Evolutionary conservation across 2,888 invertebrate species (phyloP).

Genomic region (Lasioglossum calceatum): DNA sequence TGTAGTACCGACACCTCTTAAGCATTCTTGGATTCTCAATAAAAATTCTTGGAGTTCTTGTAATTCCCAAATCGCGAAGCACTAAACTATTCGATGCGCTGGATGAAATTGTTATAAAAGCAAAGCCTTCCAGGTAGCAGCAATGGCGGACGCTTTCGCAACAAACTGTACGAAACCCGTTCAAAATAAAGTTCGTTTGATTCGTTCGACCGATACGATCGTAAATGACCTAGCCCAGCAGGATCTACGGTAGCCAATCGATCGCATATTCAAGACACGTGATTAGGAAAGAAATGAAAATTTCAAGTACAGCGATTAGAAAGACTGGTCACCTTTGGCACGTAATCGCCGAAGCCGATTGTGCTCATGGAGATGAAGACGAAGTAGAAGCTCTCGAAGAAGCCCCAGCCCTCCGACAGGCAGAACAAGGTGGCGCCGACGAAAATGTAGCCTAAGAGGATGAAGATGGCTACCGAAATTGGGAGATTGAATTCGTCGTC

Average conservation of each 20-base stretch:
- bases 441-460: slow-evolving; percentile 94
- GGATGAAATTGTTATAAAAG: not conserved
- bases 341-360: slow-evolving; percentile 97
- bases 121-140: not conserved
- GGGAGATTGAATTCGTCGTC: slow-evolving; percentile 98
- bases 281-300: not conserved
- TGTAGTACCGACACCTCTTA: too few relatives aligned
- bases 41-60: not conserved
- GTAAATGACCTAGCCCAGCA: not conserved
- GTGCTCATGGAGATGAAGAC: slow-evolving; percentile 99
- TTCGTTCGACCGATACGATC: not conserved
- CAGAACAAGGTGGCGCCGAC: slow-evolving; percentile 93
- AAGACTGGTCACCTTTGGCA: slow-evolving; percentile 87
- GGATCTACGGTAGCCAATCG: slow-evolving; percentile 5
- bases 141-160: not conserved
- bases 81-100: not conserved
- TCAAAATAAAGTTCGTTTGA: not conserved
- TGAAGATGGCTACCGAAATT: slow-evolving; percentile 93
- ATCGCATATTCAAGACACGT: not conserved
- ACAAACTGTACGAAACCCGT: not conserved
- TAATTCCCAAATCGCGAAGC: not conserved
- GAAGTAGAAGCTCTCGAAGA: slow-evolving; percentile 97
- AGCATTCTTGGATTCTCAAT: too few relatives aligned
- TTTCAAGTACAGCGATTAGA: not conserved
- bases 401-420: slow-evolving; percentile 93